These are phyloP conservation scores for Hippocampus abdominalis DNA, from an alignment of 2,113 vertebrate species.

Conservation along the genomic window DNA sequence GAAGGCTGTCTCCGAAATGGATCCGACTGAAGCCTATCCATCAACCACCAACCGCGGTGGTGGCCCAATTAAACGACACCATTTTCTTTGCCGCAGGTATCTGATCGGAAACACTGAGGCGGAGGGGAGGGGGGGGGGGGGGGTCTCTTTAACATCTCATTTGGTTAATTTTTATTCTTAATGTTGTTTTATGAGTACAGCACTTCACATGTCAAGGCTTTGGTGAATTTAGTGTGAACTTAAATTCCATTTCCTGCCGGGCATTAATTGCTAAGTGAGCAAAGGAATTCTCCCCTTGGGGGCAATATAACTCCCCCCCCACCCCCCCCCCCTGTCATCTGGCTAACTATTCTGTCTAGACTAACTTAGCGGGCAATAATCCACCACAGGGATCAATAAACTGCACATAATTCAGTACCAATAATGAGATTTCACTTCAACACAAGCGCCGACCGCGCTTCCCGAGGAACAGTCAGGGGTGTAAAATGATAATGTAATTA, in stretches of 20 bases:
- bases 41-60: conserved; percentile 49
- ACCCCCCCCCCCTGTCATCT: conserved; percentile 94
- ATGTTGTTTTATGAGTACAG: conserved; percentile 71
- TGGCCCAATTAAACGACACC: background rate
- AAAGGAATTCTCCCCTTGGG: conserved; percentile 85
- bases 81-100: background rate
- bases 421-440: conserved; percentile 99
- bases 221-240: conserved; percentile 99
- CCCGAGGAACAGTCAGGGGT: conserved; percentile 82
- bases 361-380: conserved; percentile 98
- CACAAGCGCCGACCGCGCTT: conserved; percentile 89
- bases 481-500: conserved; percentile 99
- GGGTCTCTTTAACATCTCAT: conserved; percentile 77
- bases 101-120: conserved; percentile 20
- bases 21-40: conserved; percentile 74
- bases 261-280: conserved; percentile 99
- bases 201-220: conserved; percentile 97
- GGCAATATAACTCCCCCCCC: conserved; percentile 90
- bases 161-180: conserved; percentile 91
- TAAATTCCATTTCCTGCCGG: conserved; percentile 99
- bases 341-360: conserved; percentile 99
- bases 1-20: conserved; percentile 69
- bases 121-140: conserved; percentile 18
- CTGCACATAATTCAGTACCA: conserved; percentile 99
- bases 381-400: conserved; percentile 99